Evolutionary conservation across 2,888 invertebrate genomes (phyloP).

Genomic region (Vesta saturnalis): DNA sequence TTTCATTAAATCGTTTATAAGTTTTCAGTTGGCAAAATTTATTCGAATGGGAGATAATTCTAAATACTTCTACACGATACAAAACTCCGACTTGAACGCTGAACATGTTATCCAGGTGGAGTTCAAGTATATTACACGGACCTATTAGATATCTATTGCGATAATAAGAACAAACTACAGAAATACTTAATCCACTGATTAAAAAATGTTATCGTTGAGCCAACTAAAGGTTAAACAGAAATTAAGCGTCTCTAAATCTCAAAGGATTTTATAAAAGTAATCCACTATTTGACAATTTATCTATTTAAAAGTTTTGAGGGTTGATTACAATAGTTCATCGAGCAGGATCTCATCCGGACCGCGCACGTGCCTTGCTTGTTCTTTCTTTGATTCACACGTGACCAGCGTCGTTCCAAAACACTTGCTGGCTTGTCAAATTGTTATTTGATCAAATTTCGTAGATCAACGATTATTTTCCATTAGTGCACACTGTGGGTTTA

Average conservation of each 20-base stretch:
- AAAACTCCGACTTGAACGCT: too few relatives aligned
- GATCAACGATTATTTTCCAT: slow-evolving; percentile 28
- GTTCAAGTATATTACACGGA: too few relatives aligned
- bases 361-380: slow-evolving; percentile 27
- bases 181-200: too few relatives aligned
- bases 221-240: too few relatives aligned
- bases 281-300: slow-evolving; percentile 9
- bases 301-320: slow-evolving; percentile 16
- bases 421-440: slow-evolving; percentile 31
- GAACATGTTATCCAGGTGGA: too few relatives aligned
- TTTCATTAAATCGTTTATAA: too few relatives aligned
- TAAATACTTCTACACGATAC: too few relatives aligned
- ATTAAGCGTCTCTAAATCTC: background rate
- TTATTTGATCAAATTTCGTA: slow-evolving; percentile 35
- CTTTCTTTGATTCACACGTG: slow-evolving; percentile 37
- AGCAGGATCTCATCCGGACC: slow-evolving; percentile 39
- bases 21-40: too few relatives aligned
- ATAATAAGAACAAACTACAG: too few relatives aligned
- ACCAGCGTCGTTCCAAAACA: slow-evolving; percentile 27
- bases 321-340: slow-evolving; percentile 42
- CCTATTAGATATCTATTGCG: too few relatives aligned
- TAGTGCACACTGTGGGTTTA: slow-evolving; percentile 22
- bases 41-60: too few relatives aligned
- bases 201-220: too few relatives aligned
- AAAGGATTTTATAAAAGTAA: background rate